Percentiles rank a stretch among this genome's conserved stretches.
These are phyloP conservation scores for Rhineura floridana DNA, from an alignment of 2,113 vertebrate species.

Conservation along the genomic window DNA sequence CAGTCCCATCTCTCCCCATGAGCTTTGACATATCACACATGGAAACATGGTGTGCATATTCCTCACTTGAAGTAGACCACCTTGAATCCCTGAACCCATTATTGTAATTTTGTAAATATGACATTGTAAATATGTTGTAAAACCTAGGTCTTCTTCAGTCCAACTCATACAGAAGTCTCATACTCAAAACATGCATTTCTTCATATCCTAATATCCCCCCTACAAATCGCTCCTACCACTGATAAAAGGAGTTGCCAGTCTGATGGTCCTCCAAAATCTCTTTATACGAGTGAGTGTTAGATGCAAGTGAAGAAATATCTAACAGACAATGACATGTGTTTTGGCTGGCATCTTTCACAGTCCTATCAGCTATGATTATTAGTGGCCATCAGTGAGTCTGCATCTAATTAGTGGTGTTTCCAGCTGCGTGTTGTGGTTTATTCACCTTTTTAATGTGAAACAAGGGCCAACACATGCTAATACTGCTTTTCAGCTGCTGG, in stretches of 20 bases:
- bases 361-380: conserved; percentile 16
- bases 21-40: too few species aligned
- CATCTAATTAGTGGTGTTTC: neutral
- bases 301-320: neutral
- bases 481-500: neutral
- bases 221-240: neutral
- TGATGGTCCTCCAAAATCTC: neutral
- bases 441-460: conserved; percentile 10
- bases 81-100: too few species aligned
- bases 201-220: neutral
- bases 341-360: neutral
- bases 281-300: neutral
- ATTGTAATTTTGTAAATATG: too few species aligned
- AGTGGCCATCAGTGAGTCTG: neutral
- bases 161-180: neutral
- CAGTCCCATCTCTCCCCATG: too few species aligned
- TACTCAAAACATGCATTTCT: neutral
- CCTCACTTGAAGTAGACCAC: too few species aligned
- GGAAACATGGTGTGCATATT: too few species aligned
- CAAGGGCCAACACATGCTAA: neutral
- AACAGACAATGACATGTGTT: neutral
- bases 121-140: neutral
- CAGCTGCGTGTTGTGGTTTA: neutral
- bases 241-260: neutral
- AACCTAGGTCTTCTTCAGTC: neutral